These are phyloP conservation scores for Penaeus indicus DNA, from an alignment of 1,140 invertebrate species.

Conservation along the genomic window DNA sequence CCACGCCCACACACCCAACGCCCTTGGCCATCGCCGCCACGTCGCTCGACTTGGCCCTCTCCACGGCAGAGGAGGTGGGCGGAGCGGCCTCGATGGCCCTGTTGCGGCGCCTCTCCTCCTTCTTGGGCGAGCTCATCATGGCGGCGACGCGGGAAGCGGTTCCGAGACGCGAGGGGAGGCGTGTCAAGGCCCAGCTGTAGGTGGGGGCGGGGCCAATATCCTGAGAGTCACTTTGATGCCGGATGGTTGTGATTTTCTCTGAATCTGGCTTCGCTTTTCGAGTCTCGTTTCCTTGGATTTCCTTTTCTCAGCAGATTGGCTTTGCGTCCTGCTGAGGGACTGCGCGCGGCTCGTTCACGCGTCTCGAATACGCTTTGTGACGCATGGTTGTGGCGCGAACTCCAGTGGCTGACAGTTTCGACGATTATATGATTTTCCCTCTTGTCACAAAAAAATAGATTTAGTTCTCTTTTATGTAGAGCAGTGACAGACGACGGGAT, in stretches of 20 bases:
- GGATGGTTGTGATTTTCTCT: not conserved
- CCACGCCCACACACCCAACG: conserved; percentile 46
- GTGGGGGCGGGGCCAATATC: not conserved
- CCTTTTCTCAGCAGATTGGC: too few species aligned
- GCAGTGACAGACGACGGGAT: too few species aligned
- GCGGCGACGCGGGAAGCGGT: not conserved
- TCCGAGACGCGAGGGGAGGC: not conserved
- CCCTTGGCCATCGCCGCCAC: conserved; percentile 9
- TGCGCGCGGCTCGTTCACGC: too few species aligned
- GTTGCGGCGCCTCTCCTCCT: not conserved
- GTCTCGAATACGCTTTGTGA: too few species aligned
- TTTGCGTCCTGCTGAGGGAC: too few species aligned
- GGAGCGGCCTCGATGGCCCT: not conserved
- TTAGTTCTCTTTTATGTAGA: too few species aligned
- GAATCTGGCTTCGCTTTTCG: too few species aligned
- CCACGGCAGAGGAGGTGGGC: not conserved
- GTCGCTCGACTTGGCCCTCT: conserved; percentile 2
- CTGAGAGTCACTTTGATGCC: not conserved
- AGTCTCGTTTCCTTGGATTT: too few species aligned
- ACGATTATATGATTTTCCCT: too few species aligned
- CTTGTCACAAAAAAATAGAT: too few species aligned
- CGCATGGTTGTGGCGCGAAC: too few species aligned
- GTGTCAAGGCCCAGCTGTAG: not conserved
- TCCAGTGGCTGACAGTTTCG: too few species aligned
- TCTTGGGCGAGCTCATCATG: not conserved